These are phyloP conservation scores for Lepidurus apus DNA, from an alignment of 1,140 invertebrate species.

Conservation along the genomic window DNA sequence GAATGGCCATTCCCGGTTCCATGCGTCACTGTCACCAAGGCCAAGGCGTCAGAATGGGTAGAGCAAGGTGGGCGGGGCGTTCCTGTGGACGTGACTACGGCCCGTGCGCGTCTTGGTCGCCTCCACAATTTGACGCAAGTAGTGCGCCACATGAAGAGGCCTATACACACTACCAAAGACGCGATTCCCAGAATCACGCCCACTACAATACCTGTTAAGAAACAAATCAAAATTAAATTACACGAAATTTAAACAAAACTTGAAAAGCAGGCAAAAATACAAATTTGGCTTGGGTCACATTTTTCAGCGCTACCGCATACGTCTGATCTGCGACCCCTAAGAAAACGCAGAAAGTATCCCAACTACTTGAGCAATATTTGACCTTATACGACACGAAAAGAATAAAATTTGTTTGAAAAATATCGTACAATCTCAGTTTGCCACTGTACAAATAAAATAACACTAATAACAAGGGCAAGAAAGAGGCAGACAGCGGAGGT, in stretches of 20 bases:
- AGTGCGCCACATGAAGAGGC: conserved; percentile 31
- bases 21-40: conserved; percentile 36
- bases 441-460: neutral
- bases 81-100: conserved; percentile 39
- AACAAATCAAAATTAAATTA: conserved; percentile 31
- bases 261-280: neutral
- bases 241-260: too few species aligned
- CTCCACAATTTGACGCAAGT: neutral
- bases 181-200: conserved; percentile 37
- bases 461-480: neutral
- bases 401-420: too few species aligned
- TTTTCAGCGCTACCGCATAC: neutral
- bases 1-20: conserved; percentile 38
- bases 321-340: neutral
- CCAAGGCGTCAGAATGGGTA: conserved; percentile 43
- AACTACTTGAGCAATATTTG: too few species aligned
- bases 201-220: conserved; percentile 38
- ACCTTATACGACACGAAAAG: too few species aligned
- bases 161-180: conserved; percentile 33
- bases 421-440: neutral
- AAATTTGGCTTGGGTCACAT: neutral
- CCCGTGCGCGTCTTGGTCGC: neutral
- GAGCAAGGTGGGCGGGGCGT: conserved; percentile 44
- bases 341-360: too few species aligned
- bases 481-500: neutral